Percentiles rank a stretch among this genome's conserved stretches.
These are phyloP conservation scores for Penaeus vannamei DNA, from an alignment of 1,140 invertebrate genomes.

Conservation along the genomic window DNA sequence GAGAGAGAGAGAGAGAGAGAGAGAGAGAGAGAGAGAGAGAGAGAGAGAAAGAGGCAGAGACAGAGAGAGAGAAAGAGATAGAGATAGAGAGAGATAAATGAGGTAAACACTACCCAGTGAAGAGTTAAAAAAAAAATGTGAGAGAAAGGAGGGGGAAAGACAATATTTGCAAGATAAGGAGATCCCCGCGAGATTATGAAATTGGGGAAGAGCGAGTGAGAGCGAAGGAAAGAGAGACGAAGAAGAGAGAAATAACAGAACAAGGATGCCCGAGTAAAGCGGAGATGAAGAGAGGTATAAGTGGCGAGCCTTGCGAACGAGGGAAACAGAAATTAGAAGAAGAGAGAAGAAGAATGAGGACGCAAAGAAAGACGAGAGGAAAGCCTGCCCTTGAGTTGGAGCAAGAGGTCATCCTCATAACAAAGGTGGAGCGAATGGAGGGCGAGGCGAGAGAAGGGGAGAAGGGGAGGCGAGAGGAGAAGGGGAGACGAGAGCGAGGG, in stretches of 20 bases:
- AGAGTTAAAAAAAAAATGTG: background rate
- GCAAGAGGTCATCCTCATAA: too few relatives aligned
- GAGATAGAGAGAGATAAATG: background rate
- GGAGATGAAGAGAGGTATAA: background rate
- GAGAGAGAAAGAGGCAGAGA: conserved; percentile 16
- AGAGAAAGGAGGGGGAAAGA: background rate
- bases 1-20: background rate
- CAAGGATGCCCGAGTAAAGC: background rate
- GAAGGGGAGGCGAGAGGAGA: background rate
- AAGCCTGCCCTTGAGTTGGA: too few relatives aligned
- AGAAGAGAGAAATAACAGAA: background rate
- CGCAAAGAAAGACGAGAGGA: background rate
- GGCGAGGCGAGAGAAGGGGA: too few relatives aligned
- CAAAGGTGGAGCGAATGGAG: too few relatives aligned
- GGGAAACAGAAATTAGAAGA: background rate
- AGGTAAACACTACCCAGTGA: background rate
- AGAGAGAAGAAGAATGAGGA: conserved; percentile 12
- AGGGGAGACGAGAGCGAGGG: background rate
- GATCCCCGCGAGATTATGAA: background rate
- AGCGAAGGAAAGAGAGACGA: conserved; percentile 44
- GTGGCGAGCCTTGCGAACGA: background rate
- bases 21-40: background rate
- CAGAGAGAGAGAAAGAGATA: conserved; percentile 43
- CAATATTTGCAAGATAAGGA: background rate
- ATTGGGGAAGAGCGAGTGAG: background rate